Base-by-base conservation (phyloP, 1,140 invertebrate genomes). In the Sycophila sp. region DNA sequence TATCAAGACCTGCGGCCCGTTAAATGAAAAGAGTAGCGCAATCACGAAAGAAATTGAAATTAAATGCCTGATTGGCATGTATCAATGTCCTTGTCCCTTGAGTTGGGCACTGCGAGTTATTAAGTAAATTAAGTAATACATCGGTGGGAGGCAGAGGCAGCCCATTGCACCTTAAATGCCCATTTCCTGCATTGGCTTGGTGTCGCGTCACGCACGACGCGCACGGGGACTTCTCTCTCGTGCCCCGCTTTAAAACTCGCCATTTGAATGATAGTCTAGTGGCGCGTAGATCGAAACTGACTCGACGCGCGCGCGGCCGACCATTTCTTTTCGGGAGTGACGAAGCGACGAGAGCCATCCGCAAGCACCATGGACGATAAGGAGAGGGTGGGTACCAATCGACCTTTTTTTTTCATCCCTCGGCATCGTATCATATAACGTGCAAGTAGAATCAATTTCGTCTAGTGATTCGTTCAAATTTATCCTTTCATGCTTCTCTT, bases 71-170 rank as follows among this genome's bases (percentile, higher is more conserved):
- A 85, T 86, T 81, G 80, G 72, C 74, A 81, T 76, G 76, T 79
- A 84, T 82, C 78, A 84, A 83, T 83, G 83, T 84, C 81, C 84
- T 86, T 86, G 84, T 78, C 83, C 81, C 79, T 82, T 79, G 75
- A 76, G 73, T 76, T 62, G 72, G 72, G 71, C 69, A 17, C 28
- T 56, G 15, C 72, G 56, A 75, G 77, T 77, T 76, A 81, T 82
- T 82, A 79, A 53, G 73, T 78, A 76, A 85, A 85, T 84, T 82
- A 82, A 81, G 63, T 78, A 62, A 49, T 56, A 69, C 30, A 69
- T 70, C 72, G 72, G 80, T 80, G 81, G 79, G 79, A 79, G 73
- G 59, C 67, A 73, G 53, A 49, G 22, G 30, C 32, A 32, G 74
- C 75, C 82, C 78, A 79, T 81, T 75, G 77, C 75, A 69, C 77